Evolutionary conservation across 2,888 invertebrate genomes (phyloP).

Genomic region (Auanema sp.): DNA sequence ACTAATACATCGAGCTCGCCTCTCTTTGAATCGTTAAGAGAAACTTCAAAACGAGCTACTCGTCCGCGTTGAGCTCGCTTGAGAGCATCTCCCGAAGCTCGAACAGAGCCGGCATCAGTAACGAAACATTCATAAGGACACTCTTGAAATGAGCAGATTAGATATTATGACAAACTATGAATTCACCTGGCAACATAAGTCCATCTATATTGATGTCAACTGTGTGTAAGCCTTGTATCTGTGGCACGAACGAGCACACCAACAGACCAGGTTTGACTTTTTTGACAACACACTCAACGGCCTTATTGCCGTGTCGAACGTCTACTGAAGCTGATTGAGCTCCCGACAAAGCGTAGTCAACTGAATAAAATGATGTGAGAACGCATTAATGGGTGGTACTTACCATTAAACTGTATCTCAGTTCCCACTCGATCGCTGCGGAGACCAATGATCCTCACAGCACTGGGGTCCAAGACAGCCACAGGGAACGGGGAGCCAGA

Average conservation of each 20-base stretch:
- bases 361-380: constrained; percentile 64
- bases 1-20: constrained; percentile 64
- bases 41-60: constrained; percentile 63
- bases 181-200: constrained; percentile 72
- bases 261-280: constrained; percentile 58
- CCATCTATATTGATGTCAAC: constrained; percentile 85
- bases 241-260: constrained; percentile 74
- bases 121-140: constrained; percentile 62
- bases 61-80: constrained; percentile 54
- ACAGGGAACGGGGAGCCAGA: constrained; percentile 74
- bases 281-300: constrained; percentile 46
- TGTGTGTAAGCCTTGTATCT: constrained; percentile 82
- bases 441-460: constrained; percentile 67
- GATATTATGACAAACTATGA: neutral
- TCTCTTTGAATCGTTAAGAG: constrained; percentile 48
- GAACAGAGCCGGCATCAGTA: constrained; percentile 50
- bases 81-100: constrained; percentile 61
- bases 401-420: constrained; percentile 66
- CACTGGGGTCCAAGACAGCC: constrained; percentile 72
- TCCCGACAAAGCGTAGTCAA: constrained; percentile 80
- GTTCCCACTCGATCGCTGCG: constrained; percentile 67
- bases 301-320: constrained; percentile 72
- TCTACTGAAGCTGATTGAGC: constrained; percentile 80
- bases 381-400: neutral
- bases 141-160: constrained; percentile 43